Evolutionary conservation across 2,888 invertebrate species (phyloP).

Genomic region (Eupithecia tripunctaria): DNA sequence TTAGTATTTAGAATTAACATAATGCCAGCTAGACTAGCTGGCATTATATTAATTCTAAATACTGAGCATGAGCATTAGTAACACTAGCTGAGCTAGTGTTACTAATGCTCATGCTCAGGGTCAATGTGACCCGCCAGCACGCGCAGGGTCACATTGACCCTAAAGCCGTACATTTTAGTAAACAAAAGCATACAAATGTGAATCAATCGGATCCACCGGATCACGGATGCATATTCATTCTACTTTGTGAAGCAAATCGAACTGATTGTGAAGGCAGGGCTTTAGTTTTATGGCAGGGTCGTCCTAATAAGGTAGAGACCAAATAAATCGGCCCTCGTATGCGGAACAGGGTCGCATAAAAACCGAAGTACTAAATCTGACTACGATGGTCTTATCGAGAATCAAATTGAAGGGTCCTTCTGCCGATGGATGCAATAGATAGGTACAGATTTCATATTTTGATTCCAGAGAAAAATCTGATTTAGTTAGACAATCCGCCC

Average conservation of each 20-base stretch:
- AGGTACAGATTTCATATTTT: neutral
- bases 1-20: constrained; percentile 3
- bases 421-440: neutral
- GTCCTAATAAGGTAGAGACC: constrained; percentile 17
- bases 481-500: neutral
- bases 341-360: neutral
- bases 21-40: neutral
- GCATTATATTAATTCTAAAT: constrained; percentile 2
- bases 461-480: neutral
- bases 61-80: too few relatives aligned
- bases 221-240: constrained; percentile 42
- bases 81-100: neutral
- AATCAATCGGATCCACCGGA: constrained; percentile 32
- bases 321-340: constrained; percentile 9
- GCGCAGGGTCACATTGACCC: neutral
- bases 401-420: neutral
- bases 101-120: neutral
- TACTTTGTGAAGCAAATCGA: constrained; percentile 42
- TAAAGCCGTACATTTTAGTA: constrained; percentile 22
- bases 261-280: constrained; percentile 31
- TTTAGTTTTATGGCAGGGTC: constrained; percentile 24
- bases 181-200: constrained; percentile 34
- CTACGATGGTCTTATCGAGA: neutral
- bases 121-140: constrained; percentile 15
- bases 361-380: neutral